Evolutionary conservation across 2,888 invertebrate genomes (phyloP).

Genomic region (Apamea anceps): DNA sequence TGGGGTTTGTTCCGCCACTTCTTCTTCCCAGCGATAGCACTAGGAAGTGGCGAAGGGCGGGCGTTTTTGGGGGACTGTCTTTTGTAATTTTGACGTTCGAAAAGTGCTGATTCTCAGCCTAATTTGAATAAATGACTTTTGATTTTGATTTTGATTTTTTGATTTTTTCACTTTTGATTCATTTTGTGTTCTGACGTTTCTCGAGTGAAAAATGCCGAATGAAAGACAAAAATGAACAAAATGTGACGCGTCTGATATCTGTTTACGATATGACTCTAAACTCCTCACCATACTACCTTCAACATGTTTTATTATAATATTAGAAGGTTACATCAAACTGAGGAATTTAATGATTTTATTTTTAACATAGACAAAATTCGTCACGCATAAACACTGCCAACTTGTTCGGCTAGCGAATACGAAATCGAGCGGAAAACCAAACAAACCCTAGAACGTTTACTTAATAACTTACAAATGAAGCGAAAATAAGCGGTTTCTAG

Average conservation of each 20-base stretch:
- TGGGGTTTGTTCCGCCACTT: too few species aligned
- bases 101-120: too few species aligned
- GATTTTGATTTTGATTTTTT: too few species aligned
- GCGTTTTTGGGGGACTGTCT: too few species aligned
- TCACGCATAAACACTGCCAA: neutral
- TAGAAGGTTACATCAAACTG: neutral
- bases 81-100: too few species aligned
- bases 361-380: neutral
- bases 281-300: neutral
- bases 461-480: conserved; percentile 4
- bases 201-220: neutral
- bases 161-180: neutral
- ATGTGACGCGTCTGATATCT: neutral
- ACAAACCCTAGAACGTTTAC: neutral
- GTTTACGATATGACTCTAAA: neutral
- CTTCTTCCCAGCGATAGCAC: too few species aligned
- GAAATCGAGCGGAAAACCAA: neutral
- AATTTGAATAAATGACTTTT: too few species aligned
- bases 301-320: neutral
- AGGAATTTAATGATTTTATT: neutral
- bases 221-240: neutral
- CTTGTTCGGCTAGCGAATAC: neutral
- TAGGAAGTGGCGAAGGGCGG: too few species aligned
- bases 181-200: neutral
- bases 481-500: neutral